Percentiles rank a stretch among this genome's conserved stretches.
phyloP scores from a whole-genome alignment of 2,113 vertebrate species.

The Panurus biarmicus region DNA sequence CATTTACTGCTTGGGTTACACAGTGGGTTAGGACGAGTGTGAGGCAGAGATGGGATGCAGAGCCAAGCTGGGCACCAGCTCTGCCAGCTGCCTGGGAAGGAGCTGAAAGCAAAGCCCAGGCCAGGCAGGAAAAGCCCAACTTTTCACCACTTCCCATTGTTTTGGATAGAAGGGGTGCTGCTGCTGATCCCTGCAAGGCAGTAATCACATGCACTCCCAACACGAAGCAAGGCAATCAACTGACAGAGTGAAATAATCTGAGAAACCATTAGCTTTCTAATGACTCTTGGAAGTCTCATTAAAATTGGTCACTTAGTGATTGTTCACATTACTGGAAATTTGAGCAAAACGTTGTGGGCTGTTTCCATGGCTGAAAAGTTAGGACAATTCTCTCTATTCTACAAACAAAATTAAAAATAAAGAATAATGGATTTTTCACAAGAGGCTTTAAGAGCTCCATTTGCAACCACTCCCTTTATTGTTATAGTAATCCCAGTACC shows the following conservation, averaged over 20 bases:
- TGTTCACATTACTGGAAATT: slow-evolving; percentile 5
- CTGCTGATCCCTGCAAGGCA: not conserved
- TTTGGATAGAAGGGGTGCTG: not conserved
- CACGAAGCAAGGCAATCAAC: not conserved
- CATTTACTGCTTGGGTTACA: not conserved
- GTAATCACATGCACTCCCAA: not conserved
- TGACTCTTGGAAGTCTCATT: slow-evolving; percentile 29
- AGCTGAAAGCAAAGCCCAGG: not conserved
- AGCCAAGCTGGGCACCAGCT: not conserved
- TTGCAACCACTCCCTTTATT: not conserved
- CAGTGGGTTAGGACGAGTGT: not conserved
- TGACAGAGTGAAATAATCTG: not conserved
- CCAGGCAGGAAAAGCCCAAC: not conserved
- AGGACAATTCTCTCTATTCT: not conserved
- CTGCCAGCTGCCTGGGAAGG: not conserved
- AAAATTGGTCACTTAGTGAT: slow-evolving; percentile 4
- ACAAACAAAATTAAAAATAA: not conserved
- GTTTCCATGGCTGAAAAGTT: not conserved
- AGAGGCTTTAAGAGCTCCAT: not conserved
- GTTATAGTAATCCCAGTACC: not conserved
- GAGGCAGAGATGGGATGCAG: not conserved
- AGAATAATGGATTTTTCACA: not conserved
- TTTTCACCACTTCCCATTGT: not conserved
- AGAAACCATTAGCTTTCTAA: slow-evolving; percentile 35
- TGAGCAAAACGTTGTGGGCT: not conserved